phyloP scores from a whole-genome alignment of 2,113 vertebrate species.

The Panthera leo region DNA sequence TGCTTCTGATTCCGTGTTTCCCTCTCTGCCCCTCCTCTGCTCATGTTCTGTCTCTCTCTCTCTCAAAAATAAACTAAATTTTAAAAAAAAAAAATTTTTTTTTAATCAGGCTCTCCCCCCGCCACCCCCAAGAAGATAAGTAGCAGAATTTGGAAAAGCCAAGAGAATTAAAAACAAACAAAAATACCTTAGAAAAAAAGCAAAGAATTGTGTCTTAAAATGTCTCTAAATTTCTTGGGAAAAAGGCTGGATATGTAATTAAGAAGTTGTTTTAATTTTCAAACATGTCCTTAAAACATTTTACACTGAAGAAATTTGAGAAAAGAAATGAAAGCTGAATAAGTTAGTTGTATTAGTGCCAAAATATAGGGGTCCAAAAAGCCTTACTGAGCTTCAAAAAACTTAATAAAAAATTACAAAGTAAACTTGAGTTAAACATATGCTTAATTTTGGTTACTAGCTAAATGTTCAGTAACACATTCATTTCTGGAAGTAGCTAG shows the following conservation, averaged over 20 bases:
- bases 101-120: not conserved
- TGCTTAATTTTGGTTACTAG: not conserved
- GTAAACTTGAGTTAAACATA: conserved; percentile 1
- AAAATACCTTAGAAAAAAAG: not conserved
- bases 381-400: not conserved
- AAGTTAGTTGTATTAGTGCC: not conserved
- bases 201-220: conserved; percentile 1
- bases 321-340: not conserved
- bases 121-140: not conserved
- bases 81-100: not conserved
- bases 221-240: not conserved
- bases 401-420: not conserved
- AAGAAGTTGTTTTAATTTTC: conserved; percentile 6
- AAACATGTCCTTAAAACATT: not conserved
- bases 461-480: not conserved
- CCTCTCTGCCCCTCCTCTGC: too few species aligned
- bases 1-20: too few species aligned
- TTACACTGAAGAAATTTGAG: not conserved
- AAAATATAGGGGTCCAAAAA: not conserved
- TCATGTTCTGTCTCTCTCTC: too few species aligned
- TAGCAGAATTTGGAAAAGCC: not conserved
- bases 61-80: not conserved
- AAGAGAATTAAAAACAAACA: conserved; percentile 4
- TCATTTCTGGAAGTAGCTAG: not conserved
- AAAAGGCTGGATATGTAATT: not conserved